phyloP scores from a whole-genome alignment of 2,797 vertebrate genomes.

The Poeciliopsis turneri region DNA sequence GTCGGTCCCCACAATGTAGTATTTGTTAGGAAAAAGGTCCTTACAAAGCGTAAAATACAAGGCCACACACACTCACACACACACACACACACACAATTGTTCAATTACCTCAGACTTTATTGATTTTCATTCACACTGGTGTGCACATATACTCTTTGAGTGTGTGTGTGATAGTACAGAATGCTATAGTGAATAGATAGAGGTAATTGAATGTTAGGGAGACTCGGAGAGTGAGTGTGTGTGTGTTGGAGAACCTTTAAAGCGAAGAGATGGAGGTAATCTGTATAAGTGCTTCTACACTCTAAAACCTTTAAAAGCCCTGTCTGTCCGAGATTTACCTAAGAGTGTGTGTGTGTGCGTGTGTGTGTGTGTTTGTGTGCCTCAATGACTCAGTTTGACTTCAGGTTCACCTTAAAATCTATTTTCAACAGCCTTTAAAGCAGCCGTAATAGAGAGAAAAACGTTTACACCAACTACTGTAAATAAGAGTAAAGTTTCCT shows the following conservation, averaged over 20 bases:
- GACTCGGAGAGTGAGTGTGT: constrained; percentile 17
- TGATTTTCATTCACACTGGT: constrained; percentile 9
- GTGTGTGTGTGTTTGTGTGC: constrained; percentile 18
- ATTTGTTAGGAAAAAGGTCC: no score
- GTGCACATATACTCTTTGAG: neutral
- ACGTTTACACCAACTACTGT: neutral
- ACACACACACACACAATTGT: constrained; percentile 18
- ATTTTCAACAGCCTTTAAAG: constrained; percentile 43
- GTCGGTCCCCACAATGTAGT: no score
- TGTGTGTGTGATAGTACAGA: constrained; percentile 18
- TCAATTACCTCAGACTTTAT: constrained; percentile 2
- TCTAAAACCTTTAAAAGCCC: constrained; percentile 71
- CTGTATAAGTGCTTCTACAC: constrained; percentile 72
- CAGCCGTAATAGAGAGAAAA: constrained; percentile 22
- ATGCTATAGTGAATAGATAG: constrained; percentile 55
- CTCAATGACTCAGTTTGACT: constrained; percentile 23
- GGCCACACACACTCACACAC: constrained; percentile 14
- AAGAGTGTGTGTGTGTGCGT: constrained; percentile 24
- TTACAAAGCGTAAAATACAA: no score
- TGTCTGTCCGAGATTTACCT: constrained; percentile 60
- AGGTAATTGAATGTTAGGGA: constrained; percentile 64
- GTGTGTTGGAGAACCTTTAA: constrained; percentile 43
- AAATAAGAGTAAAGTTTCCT: neutral
- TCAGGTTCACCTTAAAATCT: constrained; percentile 25
- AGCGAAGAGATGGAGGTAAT: constrained; percentile 69